These are phyloP conservation scores for Argyra leucocephala DNA, from an alignment of 2,888 invertebrate genomes.

Conservation along the genomic window DNA sequence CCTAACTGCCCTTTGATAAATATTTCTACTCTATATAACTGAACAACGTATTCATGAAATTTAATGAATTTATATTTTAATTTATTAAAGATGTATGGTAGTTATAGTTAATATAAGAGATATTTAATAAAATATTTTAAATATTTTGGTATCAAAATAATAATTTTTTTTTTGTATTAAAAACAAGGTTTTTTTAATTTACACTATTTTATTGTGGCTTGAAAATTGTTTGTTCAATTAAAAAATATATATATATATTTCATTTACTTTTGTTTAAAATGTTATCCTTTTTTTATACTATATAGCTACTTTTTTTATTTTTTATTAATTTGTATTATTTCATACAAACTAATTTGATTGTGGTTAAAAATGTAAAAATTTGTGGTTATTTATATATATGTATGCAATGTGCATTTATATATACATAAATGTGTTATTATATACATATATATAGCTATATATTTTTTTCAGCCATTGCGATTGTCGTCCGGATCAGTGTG, in stretches of 20 bases:
- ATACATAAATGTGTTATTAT: too few relatives aligned
- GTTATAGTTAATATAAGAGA: too few relatives aligned
- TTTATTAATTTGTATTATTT: slow-evolving; percentile 6
- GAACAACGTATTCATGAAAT: too few relatives aligned
- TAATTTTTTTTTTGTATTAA: neutral
- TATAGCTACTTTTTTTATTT: neutral
- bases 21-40: too few relatives aligned
- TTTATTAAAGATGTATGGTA: too few relatives aligned
- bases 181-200: too few relatives aligned
- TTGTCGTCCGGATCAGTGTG: neutral
- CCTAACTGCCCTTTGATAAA: too few relatives aligned
- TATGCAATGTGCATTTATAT: neutral
- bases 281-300: neutral
- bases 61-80: too few relatives aligned
- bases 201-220: neutral
- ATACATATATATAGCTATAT: neutral
- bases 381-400: neutral
- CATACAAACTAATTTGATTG: slow-evolving; percentile 6
- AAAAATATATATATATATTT: neutral
- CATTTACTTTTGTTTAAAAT: neutral
- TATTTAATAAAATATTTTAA: too few relatives aligned
- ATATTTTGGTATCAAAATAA: too few relatives aligned
- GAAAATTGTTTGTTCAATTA: neutral
- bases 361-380: slow-evolving; percentile 1
- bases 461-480: neutral